Conservation (phyloP, 2,113 vertebrate genomes). For the Mungos mungo region DNA sequence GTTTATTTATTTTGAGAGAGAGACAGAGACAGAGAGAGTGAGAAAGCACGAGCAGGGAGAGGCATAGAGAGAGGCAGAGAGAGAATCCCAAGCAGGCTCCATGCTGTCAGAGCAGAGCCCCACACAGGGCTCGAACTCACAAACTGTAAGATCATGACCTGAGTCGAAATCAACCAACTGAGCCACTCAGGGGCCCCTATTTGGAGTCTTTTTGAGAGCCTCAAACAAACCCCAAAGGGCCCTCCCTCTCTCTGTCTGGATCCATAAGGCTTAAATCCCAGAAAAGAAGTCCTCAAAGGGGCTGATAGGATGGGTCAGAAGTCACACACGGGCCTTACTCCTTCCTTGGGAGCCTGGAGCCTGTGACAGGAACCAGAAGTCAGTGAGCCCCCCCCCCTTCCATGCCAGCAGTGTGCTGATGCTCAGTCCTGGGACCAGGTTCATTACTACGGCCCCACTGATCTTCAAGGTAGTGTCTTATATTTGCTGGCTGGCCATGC, state of each 20-base stretch:
- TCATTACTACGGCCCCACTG: conserved; percentile 75
- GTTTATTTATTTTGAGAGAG: too few relatives aligned
- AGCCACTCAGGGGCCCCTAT: too few relatives aligned
- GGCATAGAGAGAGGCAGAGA: too few relatives aligned
- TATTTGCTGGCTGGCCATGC: conserved; percentile 78
- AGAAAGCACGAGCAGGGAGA: too few relatives aligned
- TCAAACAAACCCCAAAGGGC: neutral
- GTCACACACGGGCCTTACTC: neutral
- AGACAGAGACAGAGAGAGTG: too few relatives aligned
- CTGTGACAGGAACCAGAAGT: neutral
- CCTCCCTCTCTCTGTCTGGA: neutral
- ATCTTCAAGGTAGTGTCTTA: conserved; percentile 81
- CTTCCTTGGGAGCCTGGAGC: neutral
- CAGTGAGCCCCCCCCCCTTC: neutral
- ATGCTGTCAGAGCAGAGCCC: too few relatives aligned
- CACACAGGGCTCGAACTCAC: too few relatives aligned
- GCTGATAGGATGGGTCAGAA: neutral
- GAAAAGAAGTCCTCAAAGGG: neutral
- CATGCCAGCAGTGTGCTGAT: neutral
- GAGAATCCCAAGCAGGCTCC: too few relatives aligned
- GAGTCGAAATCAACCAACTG: too few relatives aligned
- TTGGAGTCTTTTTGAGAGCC: neutral
- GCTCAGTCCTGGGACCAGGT: conserved; percentile 52
- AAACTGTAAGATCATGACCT: too few relatives aligned
- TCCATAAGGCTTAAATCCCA: neutral